Conservation (phyloP, 2,113 vertebrate genomes). For the Notothenia coriiceps region DNA sequence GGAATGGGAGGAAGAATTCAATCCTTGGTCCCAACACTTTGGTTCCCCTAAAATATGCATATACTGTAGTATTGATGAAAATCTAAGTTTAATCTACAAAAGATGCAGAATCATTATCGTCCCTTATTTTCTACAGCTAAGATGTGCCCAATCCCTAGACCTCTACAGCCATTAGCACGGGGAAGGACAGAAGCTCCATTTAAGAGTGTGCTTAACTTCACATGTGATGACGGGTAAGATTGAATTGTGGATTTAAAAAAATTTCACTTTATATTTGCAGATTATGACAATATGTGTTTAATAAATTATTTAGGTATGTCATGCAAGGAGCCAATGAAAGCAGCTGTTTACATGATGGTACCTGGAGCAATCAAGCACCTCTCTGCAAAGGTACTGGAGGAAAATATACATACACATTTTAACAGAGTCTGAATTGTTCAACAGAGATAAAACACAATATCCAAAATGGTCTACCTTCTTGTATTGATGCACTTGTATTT, state of each 20-base stretch:
- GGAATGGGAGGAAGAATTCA: no score
- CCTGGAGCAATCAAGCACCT: conserved; percentile 84
- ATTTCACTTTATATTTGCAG: background rate
- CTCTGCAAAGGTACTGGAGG: conserved; percentile 85
- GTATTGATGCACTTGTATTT: background rate
- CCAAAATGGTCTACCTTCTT: background rate
- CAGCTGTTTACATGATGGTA: conserved; percentile 85
- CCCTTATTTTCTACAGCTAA: conserved; percentile 76
- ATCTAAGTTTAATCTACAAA: background rate
- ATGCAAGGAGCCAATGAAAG: conserved; percentile 83
- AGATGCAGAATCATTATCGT: background rate
- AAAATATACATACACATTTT: background rate
- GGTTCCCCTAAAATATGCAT: background rate
- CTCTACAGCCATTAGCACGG: conserved; percentile 78
- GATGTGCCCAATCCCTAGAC: conserved; percentile 82
- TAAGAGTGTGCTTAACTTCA: conserved; percentile 82
- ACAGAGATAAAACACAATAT: background rate
- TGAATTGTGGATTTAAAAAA: background rate
- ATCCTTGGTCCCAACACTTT: background rate
- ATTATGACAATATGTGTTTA: background rate
- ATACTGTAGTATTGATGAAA: background rate
- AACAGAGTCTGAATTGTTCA: background rate
- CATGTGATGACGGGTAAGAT: conserved; percentile 89
- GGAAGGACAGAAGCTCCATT: conserved; percentile 81
- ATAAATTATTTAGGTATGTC: conserved; percentile 81